These are phyloP conservation scores for Macheiramphus alcinus DNA, from an alignment of 2,113 vertebrate genomes.

Conservation along the genomic window DNA sequence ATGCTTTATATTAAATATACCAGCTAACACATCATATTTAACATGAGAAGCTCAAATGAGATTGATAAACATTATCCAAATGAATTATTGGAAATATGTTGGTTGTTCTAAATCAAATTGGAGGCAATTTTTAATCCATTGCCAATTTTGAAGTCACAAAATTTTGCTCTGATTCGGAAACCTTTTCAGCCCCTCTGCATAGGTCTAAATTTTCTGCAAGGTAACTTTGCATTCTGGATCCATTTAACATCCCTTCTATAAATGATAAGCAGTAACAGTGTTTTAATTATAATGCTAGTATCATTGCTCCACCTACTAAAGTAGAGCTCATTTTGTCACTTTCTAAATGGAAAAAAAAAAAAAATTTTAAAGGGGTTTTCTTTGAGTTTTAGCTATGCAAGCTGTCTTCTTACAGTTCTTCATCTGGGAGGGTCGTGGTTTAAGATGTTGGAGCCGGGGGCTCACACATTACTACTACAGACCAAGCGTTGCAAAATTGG, in stretches of 20 bases:
- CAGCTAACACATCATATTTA: background rate
- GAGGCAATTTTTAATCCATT: background rate
- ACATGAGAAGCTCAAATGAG: background rate
- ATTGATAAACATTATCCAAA: constrained; percentile 19
- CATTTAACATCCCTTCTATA: background rate
- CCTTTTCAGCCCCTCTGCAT: background rate
- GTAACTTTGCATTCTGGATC: background rate
- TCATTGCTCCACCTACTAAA: background rate
- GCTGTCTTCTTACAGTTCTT: background rate
- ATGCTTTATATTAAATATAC: constrained; percentile 28
- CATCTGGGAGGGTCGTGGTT: background rate
- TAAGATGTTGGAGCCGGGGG: background rate
- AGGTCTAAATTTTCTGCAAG: background rate
- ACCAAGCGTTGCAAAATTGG: background rate
- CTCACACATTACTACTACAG: background rate
- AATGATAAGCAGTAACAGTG: background rate
- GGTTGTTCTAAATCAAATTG: background rate
- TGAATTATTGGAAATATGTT: background rate
- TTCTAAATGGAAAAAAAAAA: background rate
- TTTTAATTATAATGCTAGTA: background rate
- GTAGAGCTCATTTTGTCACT: background rate
- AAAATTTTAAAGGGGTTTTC: background rate
- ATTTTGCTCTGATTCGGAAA: background rate
- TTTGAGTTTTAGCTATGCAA: background rate
- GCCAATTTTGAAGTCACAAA: background rate